Base-by-base conservation (phyloP, 2,797 vertebrate genomes). In the Poecilia wingei region DNA sequence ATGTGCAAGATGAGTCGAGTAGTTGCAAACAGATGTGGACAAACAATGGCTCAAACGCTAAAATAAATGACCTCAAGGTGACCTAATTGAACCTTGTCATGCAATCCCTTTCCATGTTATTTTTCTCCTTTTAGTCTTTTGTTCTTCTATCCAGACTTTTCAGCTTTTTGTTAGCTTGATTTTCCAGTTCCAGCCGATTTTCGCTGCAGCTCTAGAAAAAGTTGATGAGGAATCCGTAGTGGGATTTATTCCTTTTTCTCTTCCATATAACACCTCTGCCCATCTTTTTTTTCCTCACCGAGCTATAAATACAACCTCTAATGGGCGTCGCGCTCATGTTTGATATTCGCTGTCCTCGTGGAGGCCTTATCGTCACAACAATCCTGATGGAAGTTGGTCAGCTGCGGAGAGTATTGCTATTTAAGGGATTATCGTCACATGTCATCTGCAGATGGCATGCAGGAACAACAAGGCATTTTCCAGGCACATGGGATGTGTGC, bases 21-120 rank as follows among this genome's bases (percentile, higher is more conserved):
- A 93, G 92, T 92, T 94, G 89, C 86, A 87, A 93, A 88, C 94
- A 94, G 93, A 94, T 94, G 93, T 91, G 83, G 57, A 83, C 83
- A 90, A 92, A 91, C 78, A 70, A 78, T 61, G 76, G 84, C 76
- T 75, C 57, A 75, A 79, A 83, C 84, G 79, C 86, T 81, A 76
- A 90, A 78, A 66, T 91, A 82, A 70, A 82, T 84, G 76, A 87
- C 78, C 80, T 90, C 53, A 28, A 80, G 73, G 79, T 78, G 76
- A 70, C 53, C 55, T 91, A 90, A 91, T 92, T 86, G 82, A 78
- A 72, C 31, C 5, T 79, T 80, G 73, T 64, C 80, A 76, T 79
- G 80, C 82, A 68, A 82, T 51, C 79, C 69, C 69, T 79, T 85
- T 77, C 81, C 82, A 77, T 80, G 47, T 51, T 57, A 51, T 22